Base-by-base conservation (phyloP, 2,797 vertebrate species). In the Odontamblyopus lacepedii region DNA sequence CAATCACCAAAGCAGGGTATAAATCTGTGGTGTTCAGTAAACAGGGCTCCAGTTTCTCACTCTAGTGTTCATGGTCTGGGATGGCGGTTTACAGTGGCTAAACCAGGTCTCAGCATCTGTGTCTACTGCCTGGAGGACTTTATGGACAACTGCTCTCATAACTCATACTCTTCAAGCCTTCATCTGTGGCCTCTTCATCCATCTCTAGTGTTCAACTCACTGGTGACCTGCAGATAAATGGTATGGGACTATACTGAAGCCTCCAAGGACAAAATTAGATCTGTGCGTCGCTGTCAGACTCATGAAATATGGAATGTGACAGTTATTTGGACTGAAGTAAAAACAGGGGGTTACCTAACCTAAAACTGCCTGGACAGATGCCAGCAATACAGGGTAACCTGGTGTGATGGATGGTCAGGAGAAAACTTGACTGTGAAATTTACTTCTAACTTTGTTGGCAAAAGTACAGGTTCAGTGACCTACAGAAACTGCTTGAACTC, bases 181-280 rank as follows among this genome's bases (percentile, higher is more conserved):
- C 90, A 89, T 87, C 81, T 78, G 80, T 84, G 87, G 88, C 87
- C 73, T 62, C 89, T 87, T 88, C 83, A 91, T 91, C 86, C 78
- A 82, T 92, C 87, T 90, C 83, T 73, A 83, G 79, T 69, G 53
- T 66, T 73, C 57, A 89, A 84, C 79, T 84, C 3, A 75, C 69
- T 51, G 76, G 82, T 92, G 89, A 93, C 90, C 90, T 71, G 73
- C 70, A 85, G 88, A 93, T 91, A 91, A 91, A 93, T 91, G 53
- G 77, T 44, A 7, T 78, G 73, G 82, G 85, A 84, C 81, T 79
- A 88, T 81, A 87, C 38, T 38, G 73, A 78, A 83, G 83, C 89
- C 89, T 89, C 88, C 89, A 91, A 92, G 91, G 92, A 90, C 90
- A 90, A 90, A 91, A 92, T 92, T 86, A 90, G 85, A 92, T 89